Conservation (phyloP, 2,113 vertebrate genomes). For the Amphiprion percula region DNA sequence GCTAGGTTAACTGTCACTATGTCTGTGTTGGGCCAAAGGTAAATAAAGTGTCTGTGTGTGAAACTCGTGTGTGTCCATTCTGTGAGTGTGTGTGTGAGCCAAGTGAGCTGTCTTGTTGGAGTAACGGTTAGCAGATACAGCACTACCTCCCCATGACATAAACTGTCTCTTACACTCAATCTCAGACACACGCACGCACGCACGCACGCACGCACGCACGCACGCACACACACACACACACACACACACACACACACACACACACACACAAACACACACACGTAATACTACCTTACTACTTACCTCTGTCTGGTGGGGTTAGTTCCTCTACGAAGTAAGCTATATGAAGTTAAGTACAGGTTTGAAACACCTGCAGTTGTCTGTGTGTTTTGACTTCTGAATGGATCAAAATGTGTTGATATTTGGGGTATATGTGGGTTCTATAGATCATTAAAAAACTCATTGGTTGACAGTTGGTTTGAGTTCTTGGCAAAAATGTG, state of each 20-base stretch:
- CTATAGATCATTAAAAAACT: no score
- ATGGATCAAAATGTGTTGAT: background rate
- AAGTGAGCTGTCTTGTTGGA: constrained; percentile 76
- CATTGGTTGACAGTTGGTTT: background rate
- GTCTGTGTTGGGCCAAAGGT: constrained; percentile 72
- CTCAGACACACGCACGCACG: constrained; percentile 49
- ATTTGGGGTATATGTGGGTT: background rate
- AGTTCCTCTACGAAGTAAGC: constrained; percentile 50
- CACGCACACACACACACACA: background rate
- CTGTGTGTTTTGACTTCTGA: constrained; percentile 17
- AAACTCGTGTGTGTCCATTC: constrained; percentile 27
- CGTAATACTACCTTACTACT: constrained; percentile 58
- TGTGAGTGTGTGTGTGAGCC: constrained; percentile 49
- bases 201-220: constrained; percentile 18
- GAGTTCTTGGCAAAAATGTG: background rate
- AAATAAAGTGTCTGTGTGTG: constrained; percentile 62
- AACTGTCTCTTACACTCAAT: constrained; percentile 75
- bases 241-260: constrained; percentile 41
- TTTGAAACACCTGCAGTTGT: constrained; percentile 45
- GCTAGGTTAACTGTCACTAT: constrained; percentile 63
- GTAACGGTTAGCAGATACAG: constrained; percentile 79
- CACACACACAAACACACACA: constrained; percentile 39
- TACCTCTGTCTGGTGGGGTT: constrained; percentile 60
- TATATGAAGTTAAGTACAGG: constrained; percentile 58
- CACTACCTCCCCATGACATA: constrained; percentile 75